These are phyloP conservation scores for Cheilosia urbana DNA, from an alignment of 2,888 invertebrate genomes.

Conservation along the genomic window DNA sequence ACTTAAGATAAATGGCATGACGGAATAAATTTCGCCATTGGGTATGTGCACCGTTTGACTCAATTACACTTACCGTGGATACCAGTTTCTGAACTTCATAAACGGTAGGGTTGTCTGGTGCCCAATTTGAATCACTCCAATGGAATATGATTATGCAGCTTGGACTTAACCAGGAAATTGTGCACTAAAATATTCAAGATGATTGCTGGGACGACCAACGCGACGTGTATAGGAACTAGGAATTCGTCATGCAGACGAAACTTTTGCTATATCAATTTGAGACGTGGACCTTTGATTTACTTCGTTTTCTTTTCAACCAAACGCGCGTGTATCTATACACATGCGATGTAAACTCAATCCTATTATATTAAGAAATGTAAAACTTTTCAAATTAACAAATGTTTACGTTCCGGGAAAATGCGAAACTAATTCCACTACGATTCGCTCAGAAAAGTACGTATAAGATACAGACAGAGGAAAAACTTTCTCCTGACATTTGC, in stretches of 20 bases:
- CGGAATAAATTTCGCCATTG: neutral
- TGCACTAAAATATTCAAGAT: neutral
- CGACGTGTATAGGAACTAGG: too few relatives aligned
- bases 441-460: slow-evolving; percentile 24
- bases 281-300: neutral
- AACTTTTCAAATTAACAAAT: slow-evolving; percentile 72
- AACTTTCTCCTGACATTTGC: slow-evolving; percentile 70
- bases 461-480: slow-evolving; percentile 21
- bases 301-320: slow-evolving; percentile 2
- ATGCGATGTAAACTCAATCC: slow-evolving; percentile 22
- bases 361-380: slow-evolving; percentile 51
- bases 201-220: neutral
- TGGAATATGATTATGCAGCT: neutral
- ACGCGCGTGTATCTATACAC: neutral
- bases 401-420: slow-evolving; percentile 57
- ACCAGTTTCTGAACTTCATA: slow-evolving; percentile 9
- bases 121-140: neutral
- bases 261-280: neutral
- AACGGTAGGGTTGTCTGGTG: neutral
- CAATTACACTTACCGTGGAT: neutral
- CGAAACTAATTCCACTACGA: slow-evolving; percentile 54
- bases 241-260: neutral
- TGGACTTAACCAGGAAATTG: neutral
- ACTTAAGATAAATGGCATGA: slow-evolving; percentile 4
- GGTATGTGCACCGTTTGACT: slow-evolving; percentile 7